Evolutionary conservation across 2,888 invertebrate genomes (phyloP).

Genomic region (Brachylomia viminalis): DNA sequence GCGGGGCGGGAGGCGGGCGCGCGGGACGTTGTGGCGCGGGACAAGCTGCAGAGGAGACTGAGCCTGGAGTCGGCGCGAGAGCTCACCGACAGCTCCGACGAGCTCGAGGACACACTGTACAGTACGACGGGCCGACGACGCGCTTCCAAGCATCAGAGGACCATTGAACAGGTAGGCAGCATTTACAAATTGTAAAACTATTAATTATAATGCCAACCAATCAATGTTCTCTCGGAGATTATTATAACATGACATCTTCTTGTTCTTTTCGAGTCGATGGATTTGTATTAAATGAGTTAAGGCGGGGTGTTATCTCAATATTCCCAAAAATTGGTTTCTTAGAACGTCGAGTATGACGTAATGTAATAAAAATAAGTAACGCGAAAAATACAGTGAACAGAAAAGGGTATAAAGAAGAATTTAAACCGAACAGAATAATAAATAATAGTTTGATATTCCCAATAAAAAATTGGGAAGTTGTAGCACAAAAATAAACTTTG

Average conservation of each 20-base stretch:
- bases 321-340: too few relatives aligned
- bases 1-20: slow-evolving; percentile 74
- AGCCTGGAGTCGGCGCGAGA: slow-evolving; percentile 94
- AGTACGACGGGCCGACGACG: slow-evolving; percentile 91
- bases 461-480: too few relatives aligned
- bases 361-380: too few relatives aligned
- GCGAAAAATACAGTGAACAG: too few relatives aligned
- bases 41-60: slow-evolving; percentile 91
- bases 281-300: background rate
- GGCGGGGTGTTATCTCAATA: too few relatives aligned
- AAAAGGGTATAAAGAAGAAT: too few relatives aligned
- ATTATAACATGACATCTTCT: background rate
- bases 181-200: background rate
- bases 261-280: too few relatives aligned
- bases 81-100: slow-evolving; percentile 93
- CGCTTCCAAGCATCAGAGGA: slow-evolving; percentile 90
- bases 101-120: slow-evolving; percentile 90
- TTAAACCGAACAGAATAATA: too few relatives aligned
- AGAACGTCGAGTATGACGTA: too few relatives aligned
- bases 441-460: too few relatives aligned
- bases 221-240: background rate
- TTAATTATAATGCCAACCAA: background rate
- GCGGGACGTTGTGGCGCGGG: slow-evolving; percentile 74
- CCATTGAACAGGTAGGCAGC: slow-evolving; percentile 91
- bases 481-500: too few relatives aligned